phyloP scores from a whole-genome alignment of 2,113 vertebrate genomes.

The Charina bottae region DNA sequence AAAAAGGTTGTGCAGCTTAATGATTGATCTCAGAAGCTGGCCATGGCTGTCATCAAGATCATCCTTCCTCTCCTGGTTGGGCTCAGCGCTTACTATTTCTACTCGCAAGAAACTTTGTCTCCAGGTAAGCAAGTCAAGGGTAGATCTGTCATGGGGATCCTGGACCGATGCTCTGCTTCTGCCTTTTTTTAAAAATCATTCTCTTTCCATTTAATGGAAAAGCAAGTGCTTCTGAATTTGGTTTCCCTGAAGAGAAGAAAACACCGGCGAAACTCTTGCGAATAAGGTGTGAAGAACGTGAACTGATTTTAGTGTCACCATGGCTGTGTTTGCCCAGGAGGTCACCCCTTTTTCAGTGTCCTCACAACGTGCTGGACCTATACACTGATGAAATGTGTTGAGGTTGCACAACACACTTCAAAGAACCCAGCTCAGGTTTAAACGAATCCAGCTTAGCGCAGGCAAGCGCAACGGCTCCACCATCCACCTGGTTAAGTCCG shows the following conservation, averaged over 20 bases:
- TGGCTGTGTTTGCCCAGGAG: neutral
- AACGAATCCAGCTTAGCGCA: neutral
- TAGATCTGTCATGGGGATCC: neutral
- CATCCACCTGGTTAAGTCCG: neutral
- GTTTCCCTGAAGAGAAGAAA: neutral
- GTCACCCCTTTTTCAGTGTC: neutral
- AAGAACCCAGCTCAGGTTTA: too few species aligned
- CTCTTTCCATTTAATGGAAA: neutral
- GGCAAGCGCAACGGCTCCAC: neutral
- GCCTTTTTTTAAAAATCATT: neutral
- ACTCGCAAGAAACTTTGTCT: slow-evolving; percentile 7
- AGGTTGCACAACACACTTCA: neutral
- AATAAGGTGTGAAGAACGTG: neutral
- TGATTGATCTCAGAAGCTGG: neutral
- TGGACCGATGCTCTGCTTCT: neutral
- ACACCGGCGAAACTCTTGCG: neutral
- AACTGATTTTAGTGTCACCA: neutral
- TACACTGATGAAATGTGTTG: neutral
- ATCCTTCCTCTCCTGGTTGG: neutral
- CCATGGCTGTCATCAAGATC: slow-evolving; percentile 3
- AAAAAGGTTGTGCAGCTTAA: neutral
- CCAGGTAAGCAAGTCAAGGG: slow-evolving; percentile 30
- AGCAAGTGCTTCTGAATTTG: neutral
- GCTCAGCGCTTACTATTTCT: slow-evolving; percentile 28
- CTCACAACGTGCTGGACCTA: neutral